Conservation (phyloP, 2,113 vertebrate species). For the Baryphthengus martii region DNA sequence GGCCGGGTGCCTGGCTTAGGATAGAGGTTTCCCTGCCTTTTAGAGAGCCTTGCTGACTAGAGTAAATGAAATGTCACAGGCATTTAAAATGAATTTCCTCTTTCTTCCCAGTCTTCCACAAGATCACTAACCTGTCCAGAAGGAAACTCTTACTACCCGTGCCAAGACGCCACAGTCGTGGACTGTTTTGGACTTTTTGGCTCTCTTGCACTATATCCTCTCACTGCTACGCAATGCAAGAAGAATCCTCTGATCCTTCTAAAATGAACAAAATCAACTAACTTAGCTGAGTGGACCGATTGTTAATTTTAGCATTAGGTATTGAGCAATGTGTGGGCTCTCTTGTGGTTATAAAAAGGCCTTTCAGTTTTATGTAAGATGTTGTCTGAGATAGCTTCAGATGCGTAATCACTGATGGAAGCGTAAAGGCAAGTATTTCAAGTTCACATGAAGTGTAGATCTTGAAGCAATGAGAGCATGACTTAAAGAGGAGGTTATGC, state of each 20-base stretch:
- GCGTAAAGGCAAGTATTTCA: not conserved
- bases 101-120: not conserved
- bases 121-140: not conserved
- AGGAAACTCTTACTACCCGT: not conserved
- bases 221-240: not conserved
- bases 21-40: not conserved
- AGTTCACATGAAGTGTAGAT: not conserved
- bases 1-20: not conserved
- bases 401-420: not conserved
- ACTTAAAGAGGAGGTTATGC: not conserved
- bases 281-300: not conserved
- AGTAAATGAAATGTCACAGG: not conserved
- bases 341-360: not conserved
- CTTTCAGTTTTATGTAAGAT: not conserved
- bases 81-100: not conserved
- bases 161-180: not conserved
- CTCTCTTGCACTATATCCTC: not conserved
- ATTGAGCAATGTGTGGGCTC: not conserved
- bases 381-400: not conserved
- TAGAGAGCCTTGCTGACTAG: not conserved
- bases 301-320: not conserved
- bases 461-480: not conserved
- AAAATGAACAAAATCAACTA: not conserved
- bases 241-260: not conserved
- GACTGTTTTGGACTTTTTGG: not conserved